phyloP scores from a whole-genome alignment of 2,797 vertebrate genomes.

The Sebastes diaconus region DNA sequence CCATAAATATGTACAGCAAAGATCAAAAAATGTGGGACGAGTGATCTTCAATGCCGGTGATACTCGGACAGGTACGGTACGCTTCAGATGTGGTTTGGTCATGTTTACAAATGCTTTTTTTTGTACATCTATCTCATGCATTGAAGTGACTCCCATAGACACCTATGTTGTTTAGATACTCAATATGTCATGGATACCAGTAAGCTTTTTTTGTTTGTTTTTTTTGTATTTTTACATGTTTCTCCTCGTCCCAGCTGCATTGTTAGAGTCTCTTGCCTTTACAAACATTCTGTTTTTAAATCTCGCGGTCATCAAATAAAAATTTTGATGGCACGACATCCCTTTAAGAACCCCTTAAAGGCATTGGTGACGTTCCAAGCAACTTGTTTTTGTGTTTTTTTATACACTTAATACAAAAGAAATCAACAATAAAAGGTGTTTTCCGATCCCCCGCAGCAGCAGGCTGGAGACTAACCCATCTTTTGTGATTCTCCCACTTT shows the following conservation, averaged over 20 bases:
- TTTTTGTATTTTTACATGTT: slow-evolving; percentile 61
- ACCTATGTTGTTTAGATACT: slow-evolving; percentile 75
- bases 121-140: slow-evolving; percentile 78
- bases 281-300: slow-evolving; percentile 78
- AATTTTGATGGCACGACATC: slow-evolving; percentile 67
- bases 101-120: slow-evolving; percentile 77
- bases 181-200: slow-evolving; percentile 69
- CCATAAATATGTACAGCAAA: slow-evolving; percentile 83
- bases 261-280: slow-evolving; percentile 65
- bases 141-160: slow-evolving; percentile 70
- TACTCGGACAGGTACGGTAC: slow-evolving; percentile 76
- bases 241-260: slow-evolving; percentile 48
- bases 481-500: slow-evolving; percentile 28
- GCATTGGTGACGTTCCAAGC: slow-evolving; percentile 79
- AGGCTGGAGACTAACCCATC: slow-evolving; percentile 23
- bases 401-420: slow-evolving; percentile 69
- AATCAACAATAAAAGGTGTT: slow-evolving; percentile 64
- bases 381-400: slow-evolving; percentile 58
- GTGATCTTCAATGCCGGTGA: slow-evolving; percentile 74
- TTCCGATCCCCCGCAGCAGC: slow-evolving; percentile 23
- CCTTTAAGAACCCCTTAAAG: slow-evolving; percentile 84
- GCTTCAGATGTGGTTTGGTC: slow-evolving; percentile 78
- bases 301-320: slow-evolving; percentile 65
- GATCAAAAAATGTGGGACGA: slow-evolving; percentile 74
- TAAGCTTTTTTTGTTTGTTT: slow-evolving; percentile 43